Percentiles rank a stretch among this genome's conserved stretches.
These are phyloP conservation scores for Knipowitschia caucasica DNA, from an alignment of 2,797 vertebrate species.

Conservation along the genomic window DNA sequence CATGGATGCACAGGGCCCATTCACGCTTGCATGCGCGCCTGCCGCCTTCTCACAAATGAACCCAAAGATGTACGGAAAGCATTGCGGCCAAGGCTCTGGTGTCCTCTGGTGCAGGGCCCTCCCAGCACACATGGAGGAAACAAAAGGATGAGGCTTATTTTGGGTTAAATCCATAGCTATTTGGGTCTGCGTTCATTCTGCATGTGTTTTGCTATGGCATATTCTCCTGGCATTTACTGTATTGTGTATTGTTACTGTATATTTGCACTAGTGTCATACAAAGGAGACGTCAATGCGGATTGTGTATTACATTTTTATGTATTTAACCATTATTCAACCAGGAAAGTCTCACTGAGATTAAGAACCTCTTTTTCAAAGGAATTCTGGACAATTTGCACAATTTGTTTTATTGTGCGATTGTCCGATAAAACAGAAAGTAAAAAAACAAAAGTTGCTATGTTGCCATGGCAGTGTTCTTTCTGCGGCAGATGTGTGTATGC, in stretches of 20 bases:
- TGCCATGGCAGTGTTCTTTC: constrained; percentile 28
- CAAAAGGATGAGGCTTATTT: constrained; percentile 30
- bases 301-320: too few species aligned
- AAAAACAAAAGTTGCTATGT: neutral
- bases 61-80: constrained; percentile 27
- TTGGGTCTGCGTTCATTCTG: constrained; percentile 27
- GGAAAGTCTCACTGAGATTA: too few species aligned
- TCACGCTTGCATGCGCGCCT: constrained; percentile 11
- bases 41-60: constrained; percentile 15
- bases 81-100: constrained; percentile 39
- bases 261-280: too few species aligned
- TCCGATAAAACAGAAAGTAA: too few species aligned
- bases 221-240: too few species aligned
- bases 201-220: constrained; percentile 13
- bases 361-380: too few species aligned
- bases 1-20: constrained; percentile 19
- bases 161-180: constrained; percentile 23
- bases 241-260: too few species aligned
- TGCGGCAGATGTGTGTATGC: constrained; percentile 12
- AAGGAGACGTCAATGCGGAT: too few species aligned
- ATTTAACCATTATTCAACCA: too few species aligned
- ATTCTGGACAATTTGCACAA: too few species aligned
- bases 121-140: constrained; percentile 31
- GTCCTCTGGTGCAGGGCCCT: constrained; percentile 47
- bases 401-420: too few species aligned